Conservation (phyloP, 2,888 invertebrate genomes). For the Phengaris arion region DNA sequence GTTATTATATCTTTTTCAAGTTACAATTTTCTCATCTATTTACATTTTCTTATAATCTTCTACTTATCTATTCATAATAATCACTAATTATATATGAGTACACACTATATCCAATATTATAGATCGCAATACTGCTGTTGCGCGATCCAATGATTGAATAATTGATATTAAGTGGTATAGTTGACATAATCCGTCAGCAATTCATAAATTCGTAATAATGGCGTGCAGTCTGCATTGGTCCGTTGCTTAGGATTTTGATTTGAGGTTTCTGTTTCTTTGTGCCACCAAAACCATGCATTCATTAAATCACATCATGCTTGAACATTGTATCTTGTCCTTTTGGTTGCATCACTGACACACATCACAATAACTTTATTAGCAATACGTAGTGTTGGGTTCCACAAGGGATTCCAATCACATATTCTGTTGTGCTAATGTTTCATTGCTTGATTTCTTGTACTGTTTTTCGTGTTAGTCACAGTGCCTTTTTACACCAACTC, state of each 20-base stretch:
- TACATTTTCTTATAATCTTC: background rate
- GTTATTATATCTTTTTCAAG: background rate
- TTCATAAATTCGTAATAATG: background rate
- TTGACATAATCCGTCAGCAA: background rate
- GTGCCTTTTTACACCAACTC: background rate
- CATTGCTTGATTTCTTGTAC: background rate
- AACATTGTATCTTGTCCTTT: too few relatives aligned
- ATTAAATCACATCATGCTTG: too few relatives aligned
- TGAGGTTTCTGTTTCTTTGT: background rate
- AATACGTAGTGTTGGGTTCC: too few relatives aligned
- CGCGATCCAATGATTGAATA: background rate
- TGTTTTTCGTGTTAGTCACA: background rate
- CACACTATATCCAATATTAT: background rate
- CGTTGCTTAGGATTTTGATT: background rate
- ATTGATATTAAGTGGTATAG: background rate
- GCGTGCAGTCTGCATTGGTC: background rate
- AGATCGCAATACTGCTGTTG: background rate
- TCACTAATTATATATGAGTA: too few relatives aligned
- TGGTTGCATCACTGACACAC: too few relatives aligned
- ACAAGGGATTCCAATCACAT: too few relatives aligned
- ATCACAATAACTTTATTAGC: too few relatives aligned
- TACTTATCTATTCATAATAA: too few relatives aligned
- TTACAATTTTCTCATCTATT: background rate
- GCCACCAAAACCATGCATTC: background rate
- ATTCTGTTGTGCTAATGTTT: background rate